A percentile compares a stretch with the other conserved stretches of the same genome.
Conservation (phyloP, 92 coral and sea anemone species). For the Palythoa caribaeorum region DNA sequence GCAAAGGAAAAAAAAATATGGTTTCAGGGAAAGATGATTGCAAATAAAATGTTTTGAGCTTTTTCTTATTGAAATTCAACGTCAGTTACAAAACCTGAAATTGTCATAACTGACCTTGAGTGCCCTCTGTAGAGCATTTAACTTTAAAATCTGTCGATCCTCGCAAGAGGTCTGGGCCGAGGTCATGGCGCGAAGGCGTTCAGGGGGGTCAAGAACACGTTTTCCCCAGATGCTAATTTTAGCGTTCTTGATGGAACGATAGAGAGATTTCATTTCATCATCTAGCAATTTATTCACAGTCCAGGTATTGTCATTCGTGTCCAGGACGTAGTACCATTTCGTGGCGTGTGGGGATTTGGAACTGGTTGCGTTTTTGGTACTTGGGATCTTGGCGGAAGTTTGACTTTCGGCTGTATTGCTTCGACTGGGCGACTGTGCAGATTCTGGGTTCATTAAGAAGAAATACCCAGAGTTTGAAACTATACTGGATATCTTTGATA, state of each 20-base stretch:
- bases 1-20: no score
- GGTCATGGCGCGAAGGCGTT: constrained; percentile 79
- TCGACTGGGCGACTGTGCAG: background rate
- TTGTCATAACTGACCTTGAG: constrained; percentile 77
- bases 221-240: constrained; percentile 79
- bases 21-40: no score
- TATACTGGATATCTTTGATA: background rate
- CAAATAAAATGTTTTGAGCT: no score
- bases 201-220: constrained; percentile 73
- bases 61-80: background rate
- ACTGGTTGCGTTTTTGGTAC: background rate
- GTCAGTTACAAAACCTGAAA: background rate
- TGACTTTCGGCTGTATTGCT: background rate
- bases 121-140: constrained; percentile 73
- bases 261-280: constrained; percentile 81
- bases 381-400: background rate
- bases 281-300: constrained; percentile 51
- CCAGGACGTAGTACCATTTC: constrained; percentile 75
- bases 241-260: constrained; percentile 79
- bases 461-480: constrained; percentile 29
- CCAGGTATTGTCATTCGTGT: constrained; percentile 61
- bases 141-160: constrained; percentile 56
- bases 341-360: constrained; percentile 36
- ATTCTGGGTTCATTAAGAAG: constrained; percentile 29
- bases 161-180: constrained; percentile 53